Conservation (phyloP, 2,888 invertebrate genomes). For the Phrixothrix hirtus region DNA sequence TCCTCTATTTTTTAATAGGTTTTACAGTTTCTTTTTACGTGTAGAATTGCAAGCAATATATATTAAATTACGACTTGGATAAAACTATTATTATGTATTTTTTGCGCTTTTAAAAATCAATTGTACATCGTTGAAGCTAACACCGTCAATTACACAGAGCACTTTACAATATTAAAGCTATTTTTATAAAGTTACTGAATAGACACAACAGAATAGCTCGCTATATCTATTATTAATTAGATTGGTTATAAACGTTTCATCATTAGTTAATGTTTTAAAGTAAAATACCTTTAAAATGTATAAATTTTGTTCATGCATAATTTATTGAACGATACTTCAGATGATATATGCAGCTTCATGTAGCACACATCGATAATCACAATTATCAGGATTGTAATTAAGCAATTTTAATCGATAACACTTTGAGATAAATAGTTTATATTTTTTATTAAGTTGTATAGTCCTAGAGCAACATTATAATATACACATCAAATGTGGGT, state of each 20-base stretch:
- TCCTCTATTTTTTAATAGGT: background rate
- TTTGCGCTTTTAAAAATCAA: background rate
- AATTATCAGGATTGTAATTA: too few relatives aligned
- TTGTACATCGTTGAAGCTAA: background rate
- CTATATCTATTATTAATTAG: background rate
- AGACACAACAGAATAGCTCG: background rate
- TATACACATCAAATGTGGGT: too few relatives aligned
- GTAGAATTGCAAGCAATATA: background rate
- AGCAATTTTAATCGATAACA: too few relatives aligned
- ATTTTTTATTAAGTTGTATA: too few relatives aligned
- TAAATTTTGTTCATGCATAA: too few relatives aligned
- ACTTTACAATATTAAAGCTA: background rate
- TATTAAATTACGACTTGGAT: background rate
- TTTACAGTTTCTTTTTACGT: background rate
- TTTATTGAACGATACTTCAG: too few relatives aligned
- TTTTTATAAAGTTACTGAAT: background rate
- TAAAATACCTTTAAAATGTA: background rate
- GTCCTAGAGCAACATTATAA: too few relatives aligned
- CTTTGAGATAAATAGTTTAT: too few relatives aligned
- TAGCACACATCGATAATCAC: too few relatives aligned
- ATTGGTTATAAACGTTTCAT: background rate
- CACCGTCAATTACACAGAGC: background rate
- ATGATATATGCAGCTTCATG: too few relatives aligned
- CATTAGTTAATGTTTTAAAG: background rate
- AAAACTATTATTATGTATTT: background rate